Evolutionary conservation across 2,113 vertebrate species (phyloP).

Genomic region (human (Homo sapiens)): GRCh38 chr18:25854001-25854500

Average conservation of each 20-base stretch:
- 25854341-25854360: not conserved
- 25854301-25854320: conserved; percentile 30
- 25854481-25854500: not conserved
- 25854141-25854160: conserved; percentile 38
- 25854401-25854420: not conserved
- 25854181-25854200: conserved; percentile 42
- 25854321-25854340: conserved; percentile 59
- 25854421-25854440: not conserved
- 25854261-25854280: conserved; percentile 33
- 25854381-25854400: not conserved
- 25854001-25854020: conserved; percentile 66
- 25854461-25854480: conserved; percentile 19
- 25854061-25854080: not conserved
- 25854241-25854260: not conserved
- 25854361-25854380: not conserved
- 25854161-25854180: conserved; percentile 68
- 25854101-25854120: conserved; percentile 8
- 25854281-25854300: conserved; percentile 34
- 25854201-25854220: conserved; percentile 62
- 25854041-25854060: conserved; percentile 52
- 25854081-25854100: conserved; percentile 67
- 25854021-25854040: conserved; percentile 62
- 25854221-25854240: conserved; percentile 42
- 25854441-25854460: not conserved
- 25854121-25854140: conserved; percentile 61